Conservation (phyloP, 2,113 vertebrate genomes). For the Osmerus eperlanus region DNA sequence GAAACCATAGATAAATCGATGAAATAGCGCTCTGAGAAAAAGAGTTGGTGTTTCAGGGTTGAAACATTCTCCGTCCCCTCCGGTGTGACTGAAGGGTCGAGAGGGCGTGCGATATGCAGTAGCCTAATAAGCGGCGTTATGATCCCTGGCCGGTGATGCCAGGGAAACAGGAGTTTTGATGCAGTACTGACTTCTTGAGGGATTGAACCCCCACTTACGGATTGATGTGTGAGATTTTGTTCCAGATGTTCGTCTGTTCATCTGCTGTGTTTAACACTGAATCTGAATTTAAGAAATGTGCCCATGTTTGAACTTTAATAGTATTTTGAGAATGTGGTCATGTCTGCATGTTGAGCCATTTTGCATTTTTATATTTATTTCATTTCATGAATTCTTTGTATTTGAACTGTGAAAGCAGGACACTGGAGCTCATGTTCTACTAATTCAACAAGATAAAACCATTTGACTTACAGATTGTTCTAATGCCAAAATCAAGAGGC, state of each 20-base stretch:
- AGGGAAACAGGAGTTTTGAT: constrained; percentile 13
- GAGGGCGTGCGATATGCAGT: too few relatives aligned
- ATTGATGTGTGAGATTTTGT: constrained; percentile 45
- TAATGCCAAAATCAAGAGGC: constrained; percentile 80
- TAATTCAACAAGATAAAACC: constrained; percentile 60
- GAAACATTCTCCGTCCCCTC: too few relatives aligned
- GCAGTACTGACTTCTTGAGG: constrained; percentile 14
- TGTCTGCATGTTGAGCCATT: constrained; percentile 66
- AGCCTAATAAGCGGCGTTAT: too few relatives aligned
- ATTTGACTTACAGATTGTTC: constrained; percentile 75
- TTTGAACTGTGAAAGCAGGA: constrained; percentile 70
- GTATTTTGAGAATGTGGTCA: constrained; percentile 24
- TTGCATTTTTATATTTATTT: constrained; percentile 55
- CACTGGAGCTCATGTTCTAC: constrained; percentile 60
- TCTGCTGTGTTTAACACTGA: constrained; percentile 53
- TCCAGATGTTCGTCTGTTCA: not conserved
- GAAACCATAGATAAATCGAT: not conserved
- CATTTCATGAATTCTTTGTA: constrained; percentile 48
- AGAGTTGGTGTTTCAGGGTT: too few relatives aligned
- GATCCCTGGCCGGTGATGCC: too few relatives aligned
- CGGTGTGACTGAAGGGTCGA: too few relatives aligned
- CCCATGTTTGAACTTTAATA: constrained; percentile 34
- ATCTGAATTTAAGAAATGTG: constrained; percentile 27
- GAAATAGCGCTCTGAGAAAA: not conserved
- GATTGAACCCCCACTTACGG: too few relatives aligned